Conservation (phyloP, 1,140 invertebrate species). For the Drosophila azteca region DNA sequence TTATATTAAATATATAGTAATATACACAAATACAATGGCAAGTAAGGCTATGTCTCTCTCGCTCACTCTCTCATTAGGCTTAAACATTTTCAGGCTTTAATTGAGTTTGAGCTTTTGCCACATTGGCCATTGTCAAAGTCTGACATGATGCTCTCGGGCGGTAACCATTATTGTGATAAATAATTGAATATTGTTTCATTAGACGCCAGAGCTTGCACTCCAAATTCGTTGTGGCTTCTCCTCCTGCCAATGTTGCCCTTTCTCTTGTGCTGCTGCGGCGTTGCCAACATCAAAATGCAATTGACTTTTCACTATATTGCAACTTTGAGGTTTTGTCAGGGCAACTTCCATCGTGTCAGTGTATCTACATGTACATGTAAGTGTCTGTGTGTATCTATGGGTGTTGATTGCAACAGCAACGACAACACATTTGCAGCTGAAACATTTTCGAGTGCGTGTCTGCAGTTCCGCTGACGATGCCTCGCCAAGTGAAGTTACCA, state of each 20-base stretch:
- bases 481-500: constrained; percentile 1
- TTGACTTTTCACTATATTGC: constrained; percentile 76
- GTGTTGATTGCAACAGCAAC: constrained; percentile 57
- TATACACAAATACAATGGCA: too few species aligned
- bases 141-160: constrained; percentile 5
- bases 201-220: constrained; percentile 44
- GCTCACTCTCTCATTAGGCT: too few species aligned
- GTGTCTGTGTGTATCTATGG: constrained; percentile 12
- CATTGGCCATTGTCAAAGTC: background rate
- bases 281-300: constrained; percentile 73
- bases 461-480: constrained; percentile 62
- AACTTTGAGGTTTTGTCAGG: constrained; percentile 68
- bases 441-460: constrained; percentile 42
- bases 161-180: constrained; percentile 69
- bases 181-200: constrained; percentile 77
- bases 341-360: constrained; percentile 20
- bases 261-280: constrained; percentile 19
- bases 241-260: constrained; percentile 23
- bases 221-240: constrained; percentile 57
- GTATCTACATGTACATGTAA: background rate
- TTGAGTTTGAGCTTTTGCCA: constrained; percentile 8
- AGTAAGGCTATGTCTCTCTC: background rate
- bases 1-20: constrained; percentile 3
- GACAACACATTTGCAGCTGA: constrained; percentile 49
- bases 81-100: constrained; percentile 2